These are phyloP conservation scores for Megaceryle alcyon DNA, from an alignment of 2,797 vertebrate species.

Conservation along the genomic window DNA sequence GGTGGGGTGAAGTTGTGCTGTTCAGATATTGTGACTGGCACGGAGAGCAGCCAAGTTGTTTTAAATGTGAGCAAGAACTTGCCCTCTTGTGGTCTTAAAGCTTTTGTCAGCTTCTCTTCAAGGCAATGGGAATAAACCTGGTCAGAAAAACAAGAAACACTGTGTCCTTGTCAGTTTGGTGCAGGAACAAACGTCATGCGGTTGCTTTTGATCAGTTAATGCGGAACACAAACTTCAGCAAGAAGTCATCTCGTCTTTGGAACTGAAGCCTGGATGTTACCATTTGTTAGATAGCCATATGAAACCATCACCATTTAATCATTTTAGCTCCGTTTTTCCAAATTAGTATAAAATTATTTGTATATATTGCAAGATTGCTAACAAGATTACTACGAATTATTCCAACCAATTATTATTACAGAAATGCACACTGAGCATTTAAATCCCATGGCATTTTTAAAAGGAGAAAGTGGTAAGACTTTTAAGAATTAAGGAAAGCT, in stretches of 20 bases:
- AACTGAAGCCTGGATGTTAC: background rate
- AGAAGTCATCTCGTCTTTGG: background rate
- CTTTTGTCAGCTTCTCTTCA: background rate
- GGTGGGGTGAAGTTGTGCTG: background rate
- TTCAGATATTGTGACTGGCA: background rate
- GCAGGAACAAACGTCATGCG: background rate
- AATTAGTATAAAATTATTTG: background rate
- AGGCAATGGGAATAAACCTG: accelerated
- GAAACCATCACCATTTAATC: accelerated
- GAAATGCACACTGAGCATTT: background rate
- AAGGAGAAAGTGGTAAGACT: background rate
- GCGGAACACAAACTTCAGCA: background rate
- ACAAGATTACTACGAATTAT: background rate
- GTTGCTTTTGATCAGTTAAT: background rate
- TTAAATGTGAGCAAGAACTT: accelerated
- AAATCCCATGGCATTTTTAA: background rate
- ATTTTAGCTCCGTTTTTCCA: background rate
- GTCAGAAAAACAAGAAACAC: background rate
- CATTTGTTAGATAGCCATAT: background rate
- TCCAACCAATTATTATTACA: too few relatives aligned
- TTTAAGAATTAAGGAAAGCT: background rate
- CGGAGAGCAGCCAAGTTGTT: background rate
- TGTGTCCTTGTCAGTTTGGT: too few relatives aligned
- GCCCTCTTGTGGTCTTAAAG: background rate
- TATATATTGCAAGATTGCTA: background rate